phyloP scores from a whole-genome alignment of 2,113 vertebrate species.

The Hemiscyllium ocellatum region DNA sequence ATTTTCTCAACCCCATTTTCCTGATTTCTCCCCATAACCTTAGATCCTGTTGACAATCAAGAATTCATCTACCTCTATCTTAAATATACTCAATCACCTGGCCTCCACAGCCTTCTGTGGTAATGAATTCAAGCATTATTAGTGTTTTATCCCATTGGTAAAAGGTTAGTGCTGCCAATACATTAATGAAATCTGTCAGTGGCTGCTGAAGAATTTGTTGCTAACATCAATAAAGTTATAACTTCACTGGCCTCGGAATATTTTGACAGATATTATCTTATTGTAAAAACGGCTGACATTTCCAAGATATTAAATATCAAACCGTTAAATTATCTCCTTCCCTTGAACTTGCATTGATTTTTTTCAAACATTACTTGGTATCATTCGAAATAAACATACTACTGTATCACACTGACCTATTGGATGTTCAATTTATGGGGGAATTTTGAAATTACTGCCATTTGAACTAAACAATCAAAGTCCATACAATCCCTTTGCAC shows the following conservation, averaged over 20 bases:
- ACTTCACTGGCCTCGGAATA: not conserved
- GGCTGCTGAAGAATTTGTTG: not conserved
- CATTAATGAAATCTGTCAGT: not conserved
- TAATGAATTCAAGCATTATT: not conserved
- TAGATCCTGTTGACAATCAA: too few species aligned
- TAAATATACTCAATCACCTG: too few species aligned
- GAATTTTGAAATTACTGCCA: not conserved
- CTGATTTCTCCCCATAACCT: too few species aligned
- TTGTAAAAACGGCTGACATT: not conserved
- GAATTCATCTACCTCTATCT: too few species aligned
- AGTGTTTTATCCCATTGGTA: not conserved
- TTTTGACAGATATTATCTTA: not conserved
- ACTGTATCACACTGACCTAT: not conserved
- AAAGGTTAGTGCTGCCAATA: not conserved
- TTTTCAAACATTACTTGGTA: not conserved
- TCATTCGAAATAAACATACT: not conserved
- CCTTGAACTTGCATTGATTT: not conserved
- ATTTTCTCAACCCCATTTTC: too few species aligned
- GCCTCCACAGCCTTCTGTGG: too few species aligned
- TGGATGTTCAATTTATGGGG: not conserved
- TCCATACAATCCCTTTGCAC: not conserved
- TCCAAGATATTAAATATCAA: slow-evolving; percentile 9
- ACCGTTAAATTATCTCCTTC: not conserved
- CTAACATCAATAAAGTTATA: slow-evolving; percentile 1
- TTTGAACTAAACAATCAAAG: not conserved